A percentile compares a stretch with the other conserved stretches of the same genome.
phyloP scores from a whole-genome alignment of 1,140 invertebrate species.

The Apis laboriosa region DNA sequence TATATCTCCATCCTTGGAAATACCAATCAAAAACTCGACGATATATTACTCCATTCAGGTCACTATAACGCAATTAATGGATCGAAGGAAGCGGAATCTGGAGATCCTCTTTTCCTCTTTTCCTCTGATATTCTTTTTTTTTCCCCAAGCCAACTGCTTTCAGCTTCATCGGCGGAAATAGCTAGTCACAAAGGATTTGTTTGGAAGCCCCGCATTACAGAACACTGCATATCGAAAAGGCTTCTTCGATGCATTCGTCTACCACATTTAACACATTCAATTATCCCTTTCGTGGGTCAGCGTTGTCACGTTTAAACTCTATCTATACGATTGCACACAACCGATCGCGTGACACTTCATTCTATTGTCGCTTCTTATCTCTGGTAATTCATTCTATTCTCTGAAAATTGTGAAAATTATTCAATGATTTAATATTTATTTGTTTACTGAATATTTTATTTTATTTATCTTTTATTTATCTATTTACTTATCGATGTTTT shows the following conservation, averaged over 20 bases:
- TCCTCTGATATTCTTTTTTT: slow-evolving; percentile 30
- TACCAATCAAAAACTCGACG: not conserved
- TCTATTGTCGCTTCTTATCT: too few relatives aligned
- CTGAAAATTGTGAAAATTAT: too few relatives aligned
- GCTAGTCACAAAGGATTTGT: slow-evolving; percentile 61
- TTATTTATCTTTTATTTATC: too few relatives aligned
- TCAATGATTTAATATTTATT: too few relatives aligned
- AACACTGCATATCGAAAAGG: slow-evolving; percentile 47
- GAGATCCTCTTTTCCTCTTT: slow-evolving; percentile 40
- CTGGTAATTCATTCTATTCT: not conserved
- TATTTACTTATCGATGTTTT: too few relatives aligned
- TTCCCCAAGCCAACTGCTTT: slow-evolving; percentile 37
- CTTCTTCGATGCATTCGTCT: slow-evolving; percentile 55
- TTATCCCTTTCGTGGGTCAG: slow-evolving; percentile 15
- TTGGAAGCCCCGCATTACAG: slow-evolving; percentile 58
- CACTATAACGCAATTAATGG: slow-evolving; percentile 34
- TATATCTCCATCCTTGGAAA: not conserved
- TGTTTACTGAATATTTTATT: too few relatives aligned
- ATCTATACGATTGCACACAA: not conserved
- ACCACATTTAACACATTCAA: slow-evolving; percentile 32
- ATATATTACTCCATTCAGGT: not conserved
- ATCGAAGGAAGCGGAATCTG: slow-evolving; percentile 24
- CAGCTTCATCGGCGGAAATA: slow-evolving; percentile 47
- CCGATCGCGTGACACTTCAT: not conserved
- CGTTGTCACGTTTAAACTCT: not conserved